Evolutionary conservation across 2,888 invertebrate genomes (phyloP), one percentile per base, ranked within the genome.

Genomic region (Cremastinae sp.): DNA sequence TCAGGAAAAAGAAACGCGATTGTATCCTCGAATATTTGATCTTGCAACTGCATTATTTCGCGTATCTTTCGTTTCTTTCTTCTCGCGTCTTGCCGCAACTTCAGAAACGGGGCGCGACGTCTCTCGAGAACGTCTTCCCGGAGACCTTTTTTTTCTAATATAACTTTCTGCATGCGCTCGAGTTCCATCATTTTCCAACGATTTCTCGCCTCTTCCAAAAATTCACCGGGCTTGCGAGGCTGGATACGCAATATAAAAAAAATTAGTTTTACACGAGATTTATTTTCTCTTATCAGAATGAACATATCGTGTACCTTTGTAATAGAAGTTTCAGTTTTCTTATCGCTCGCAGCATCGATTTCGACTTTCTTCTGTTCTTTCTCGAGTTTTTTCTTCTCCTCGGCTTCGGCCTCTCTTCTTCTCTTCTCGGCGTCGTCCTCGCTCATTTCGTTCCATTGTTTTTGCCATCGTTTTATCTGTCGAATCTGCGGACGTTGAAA

Each of bases 171-270:
- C 85, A 95, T 93, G 0, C 94, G 91, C 79, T 92, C 92, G 58
- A 94, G 91, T 83, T 94, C 93, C 79, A 93, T 92, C 76, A 91
- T 91, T 80, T 93, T 92, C 92, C 93, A 94, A 81, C 92, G 91
- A 80, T 92, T 91, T 83, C 91, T 86, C 3, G 90, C 87, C 83
- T 82, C 89, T 90, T 61, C 92, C 89, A 18, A 90, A 78, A 86
- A 81, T 79, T 88, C 74, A 64, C 80, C 74, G 20, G 78, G 37
- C 55, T 58, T 74, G 28, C 74, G 58, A 68, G 49, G 77, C 89
- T 56, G 84, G 65, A 53, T 41, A 66, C 5, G 56, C 39, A 61
- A 56, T 64, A 10, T 22, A 4, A 16, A 18, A 8, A 9, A 49
- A 20, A 49, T 49, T 49, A 14, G 4, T 16, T 9, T 16, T 18